Base-by-base conservation (phyloP, 1,140 invertebrate genomes). In the Drosophila bocqueti region DNA sequence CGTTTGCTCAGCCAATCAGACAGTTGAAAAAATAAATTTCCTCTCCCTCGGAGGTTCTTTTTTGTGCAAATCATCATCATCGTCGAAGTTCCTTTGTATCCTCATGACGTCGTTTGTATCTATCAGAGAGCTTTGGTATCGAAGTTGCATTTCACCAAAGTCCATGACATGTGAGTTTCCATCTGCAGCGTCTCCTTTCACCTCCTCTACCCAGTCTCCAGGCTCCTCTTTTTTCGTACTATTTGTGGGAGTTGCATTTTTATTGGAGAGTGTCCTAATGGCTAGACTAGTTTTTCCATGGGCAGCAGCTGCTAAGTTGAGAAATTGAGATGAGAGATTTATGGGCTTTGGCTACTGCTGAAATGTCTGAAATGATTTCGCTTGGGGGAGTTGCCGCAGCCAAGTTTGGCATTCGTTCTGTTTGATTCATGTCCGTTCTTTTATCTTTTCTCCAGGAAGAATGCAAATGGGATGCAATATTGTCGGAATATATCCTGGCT, bases 71-170 rank as follows among this genome's bases (percentile, higher is more conserved):
- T 87, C 81, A 87, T 87, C 84, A 79, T 79, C 77, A 79, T 81
- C 63, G 42, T 60, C 18, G 42, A 38, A 71, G 83, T 59, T 81
- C 81, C 78, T 62, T 84, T 78, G 84, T 90, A 81, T 68, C 77
- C 81, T 84, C 84, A 76, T 83, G 77, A 71, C 87, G 81, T 84
- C 84, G 85, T 81, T 89, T 89, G 84, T 87, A 89, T 75, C 84
- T 89, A 87, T 83, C 83, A 74, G 73, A 65, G 52, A 59, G 64
- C 54, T 55, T 75, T 49, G 71, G 72, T 60, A 69, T 68, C 68
- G 52, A 68, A 76, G 62, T 67, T 69, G 66, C 66, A 69, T 67
- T 47, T 65, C 62, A 54, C 65, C 62, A 62, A 63, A 80, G 50
- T 74, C 71, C 83, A 81, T 89, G 85, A 84, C 85, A 84, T 89